Evolutionary conservation across 2,888 invertebrate species (phyloP).

Genomic region (Lycophotia porphyrea): DNA sequence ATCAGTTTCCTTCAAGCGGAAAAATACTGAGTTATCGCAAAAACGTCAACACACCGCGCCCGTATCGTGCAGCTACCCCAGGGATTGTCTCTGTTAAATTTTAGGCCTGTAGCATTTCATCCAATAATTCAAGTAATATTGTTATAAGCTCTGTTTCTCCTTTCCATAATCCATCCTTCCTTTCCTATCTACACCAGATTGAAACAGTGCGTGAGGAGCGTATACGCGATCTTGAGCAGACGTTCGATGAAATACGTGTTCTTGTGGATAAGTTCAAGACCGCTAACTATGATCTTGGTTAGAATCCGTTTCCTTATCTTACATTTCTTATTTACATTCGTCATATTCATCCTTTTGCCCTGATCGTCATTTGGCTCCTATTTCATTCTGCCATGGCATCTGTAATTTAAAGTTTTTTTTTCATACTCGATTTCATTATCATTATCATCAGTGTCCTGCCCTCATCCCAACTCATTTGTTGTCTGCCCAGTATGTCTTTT

Average conservation of each 20-base stretch:
- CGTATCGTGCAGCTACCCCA: too few species aligned
- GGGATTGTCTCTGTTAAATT: not conserved
- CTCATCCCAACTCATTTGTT: not conserved
- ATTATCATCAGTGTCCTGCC: not conserved
- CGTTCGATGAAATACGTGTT: conserved; percentile 76
- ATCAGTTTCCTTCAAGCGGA: not conserved
- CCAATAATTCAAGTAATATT: not conserved
- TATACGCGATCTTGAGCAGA: conserved; percentile 72
- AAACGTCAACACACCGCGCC: not conserved
- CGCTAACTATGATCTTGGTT: conserved; percentile 86
- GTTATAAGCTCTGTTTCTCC: not conserved
- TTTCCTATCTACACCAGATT: conserved; percentile 65
- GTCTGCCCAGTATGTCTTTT: not conserved
- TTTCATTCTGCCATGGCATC: not conserved
- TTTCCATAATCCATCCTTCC: conserved; percentile 12
- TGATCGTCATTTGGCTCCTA: not conserved
- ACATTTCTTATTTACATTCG: not conserved
- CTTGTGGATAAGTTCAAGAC: conserved; percentile 80
- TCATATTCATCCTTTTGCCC: not conserved
- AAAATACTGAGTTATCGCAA: not conserved
- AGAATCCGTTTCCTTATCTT: conserved; percentile 61
- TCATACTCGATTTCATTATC: not conserved
- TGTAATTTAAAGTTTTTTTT: not conserved
- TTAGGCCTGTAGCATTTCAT: not conserved
- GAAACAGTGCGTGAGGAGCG: conserved; percentile 70